Evolutionary conservation across 2,797 vertebrate genomes (phyloP).

Genomic region (Sebastes taczanowskii): DNA sequence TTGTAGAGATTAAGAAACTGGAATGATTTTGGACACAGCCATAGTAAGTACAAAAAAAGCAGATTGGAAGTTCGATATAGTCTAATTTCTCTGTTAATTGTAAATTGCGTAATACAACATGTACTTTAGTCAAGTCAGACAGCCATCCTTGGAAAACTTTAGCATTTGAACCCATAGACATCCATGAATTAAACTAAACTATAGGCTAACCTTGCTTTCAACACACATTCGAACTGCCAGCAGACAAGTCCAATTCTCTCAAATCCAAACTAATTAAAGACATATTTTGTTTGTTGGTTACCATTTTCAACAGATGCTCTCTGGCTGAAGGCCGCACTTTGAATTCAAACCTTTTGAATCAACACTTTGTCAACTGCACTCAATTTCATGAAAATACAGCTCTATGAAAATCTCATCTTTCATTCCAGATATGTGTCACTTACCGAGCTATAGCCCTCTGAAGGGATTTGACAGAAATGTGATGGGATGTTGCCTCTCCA

Average conservation of each 20-base stretch:
- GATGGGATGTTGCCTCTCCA: conserved; percentile 21
- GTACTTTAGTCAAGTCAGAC: neutral
- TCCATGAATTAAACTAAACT: neutral
- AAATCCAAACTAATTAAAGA: neutral
- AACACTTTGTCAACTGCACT: conserved; percentile 10
- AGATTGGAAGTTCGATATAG: neutral
- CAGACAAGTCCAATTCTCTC: conserved; percentile 8
- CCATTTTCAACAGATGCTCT: neutral
- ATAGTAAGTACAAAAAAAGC: neutral
- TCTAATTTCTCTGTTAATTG: neutral
- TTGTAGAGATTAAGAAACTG: neutral
- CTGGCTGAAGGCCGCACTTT: neutral
- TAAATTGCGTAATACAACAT: neutral
- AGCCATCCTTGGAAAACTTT: neutral
- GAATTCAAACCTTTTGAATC: conserved; percentile 18
- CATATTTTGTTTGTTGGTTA: neutral
- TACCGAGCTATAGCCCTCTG: neutral
- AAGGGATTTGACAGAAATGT: conserved; percentile 15
- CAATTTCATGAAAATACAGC: conserved; percentile 19
- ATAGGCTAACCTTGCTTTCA: neutral
- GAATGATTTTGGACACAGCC: neutral
- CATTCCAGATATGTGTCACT: conserved; percentile 15
- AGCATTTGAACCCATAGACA: neutral
- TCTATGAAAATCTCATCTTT: conserved; percentile 30
- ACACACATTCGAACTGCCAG: conserved; percentile 5